Evolutionary conservation across 2,113 vertebrate species (phyloP), one percentile per base, ranked within the genome.

Genomic region (Salminus brasiliensis): DNA sequence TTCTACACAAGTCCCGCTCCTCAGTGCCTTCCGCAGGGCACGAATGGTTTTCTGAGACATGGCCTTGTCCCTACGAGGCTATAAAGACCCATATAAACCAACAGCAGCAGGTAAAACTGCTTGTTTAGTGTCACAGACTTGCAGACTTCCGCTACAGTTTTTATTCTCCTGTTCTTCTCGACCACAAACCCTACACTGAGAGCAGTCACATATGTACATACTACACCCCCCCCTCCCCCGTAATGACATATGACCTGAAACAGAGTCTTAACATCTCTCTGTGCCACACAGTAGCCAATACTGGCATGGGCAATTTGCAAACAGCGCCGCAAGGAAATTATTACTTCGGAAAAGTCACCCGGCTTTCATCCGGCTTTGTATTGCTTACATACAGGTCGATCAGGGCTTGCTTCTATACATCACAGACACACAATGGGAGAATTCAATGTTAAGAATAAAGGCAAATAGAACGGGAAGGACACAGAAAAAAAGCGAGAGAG

Each of bases 321-420:
- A 30, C 43, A 78, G 68, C 21, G 3, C 29, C 1, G 49, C 5
- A 29, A 36, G 60, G 15, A 72, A 72, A 52, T 72, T 76, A 80
- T 79, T 76, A 83, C 77, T 76, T 41, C 30, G 47, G 30, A 55
- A 10, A 69, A 45, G 65, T 57, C 5, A 47, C 76, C 78, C 55
- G 74, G 70, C 62, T 36, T 67, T 63, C 43, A 29, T 74, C 66
- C 16, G 74, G 70, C 62, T 78, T 81, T 1, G 71, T 84, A 84
- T 84, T 84, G 83, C 83, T 84, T 78, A 57, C 71, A 84, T 79
- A 84, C 80, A 81, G 43, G 47, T 74, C 39, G 69, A 36, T 72
- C 74, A 74, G 41, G 59, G 36, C 49, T 27, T 16, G 32, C 21
- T 36, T 18, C 47, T 57, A 21, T 21, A 79, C 25, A 72, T 55